These are phyloP conservation scores for Cephus sareptanus DNA, from an alignment of 2,888 invertebrate species.

Conservation along the genomic window DNA sequence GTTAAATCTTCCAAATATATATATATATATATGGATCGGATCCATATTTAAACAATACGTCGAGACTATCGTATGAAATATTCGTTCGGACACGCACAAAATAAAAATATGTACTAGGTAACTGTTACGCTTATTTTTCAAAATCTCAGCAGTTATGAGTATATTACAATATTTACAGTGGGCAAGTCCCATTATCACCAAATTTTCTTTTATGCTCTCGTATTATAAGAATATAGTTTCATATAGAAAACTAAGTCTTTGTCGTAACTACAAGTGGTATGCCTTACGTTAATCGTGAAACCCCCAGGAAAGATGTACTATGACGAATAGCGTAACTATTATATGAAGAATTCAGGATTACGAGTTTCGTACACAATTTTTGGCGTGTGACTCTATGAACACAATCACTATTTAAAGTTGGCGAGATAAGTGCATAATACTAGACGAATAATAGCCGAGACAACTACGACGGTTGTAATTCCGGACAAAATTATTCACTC, in stretches of 20 bases:
- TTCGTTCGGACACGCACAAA: slow-evolving; percentile 17
- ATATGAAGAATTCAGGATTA: not conserved
- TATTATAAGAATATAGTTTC: slow-evolving; percentile 63
- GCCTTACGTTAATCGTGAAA: slow-evolving; percentile 41
- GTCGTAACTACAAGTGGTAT: slow-evolving; percentile 46
- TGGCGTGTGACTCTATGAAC: slow-evolving; percentile 34
- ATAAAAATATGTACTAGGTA: slow-evolving; percentile 41
- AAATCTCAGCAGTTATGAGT: slow-evolving; percentile 45
- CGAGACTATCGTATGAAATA: slow-evolving; percentile 27
- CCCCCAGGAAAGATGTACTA: slow-evolving; percentile 44
- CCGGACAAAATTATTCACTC: not conserved
- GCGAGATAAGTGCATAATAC: slow-evolving; percentile 32
- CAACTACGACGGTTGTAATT: slow-evolving; percentile 8
- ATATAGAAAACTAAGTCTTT: slow-evolving; percentile 64
- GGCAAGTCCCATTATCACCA: slow-evolving; percentile 57
- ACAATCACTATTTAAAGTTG: slow-evolving; percentile 40
- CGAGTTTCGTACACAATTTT: slow-evolving; percentile 1
- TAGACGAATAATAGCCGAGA: slow-evolving; percentile 7
- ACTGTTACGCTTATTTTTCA: slow-evolving; percentile 57
- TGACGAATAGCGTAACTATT: slow-evolving; percentile 5
- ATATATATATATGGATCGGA: slow-evolving; percentile 22
- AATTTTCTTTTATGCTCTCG: slow-evolving; percentile 40
- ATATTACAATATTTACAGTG: slow-evolving; percentile 64
- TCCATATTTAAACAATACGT: slow-evolving; percentile 27
- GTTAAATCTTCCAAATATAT: slow-evolving; percentile 23